Evolutionary conservation across 2,888 invertebrate genomes (phyloP), one percentile per base, ranked within the genome.

Genomic region (Craniophora ligustri): DNA sequence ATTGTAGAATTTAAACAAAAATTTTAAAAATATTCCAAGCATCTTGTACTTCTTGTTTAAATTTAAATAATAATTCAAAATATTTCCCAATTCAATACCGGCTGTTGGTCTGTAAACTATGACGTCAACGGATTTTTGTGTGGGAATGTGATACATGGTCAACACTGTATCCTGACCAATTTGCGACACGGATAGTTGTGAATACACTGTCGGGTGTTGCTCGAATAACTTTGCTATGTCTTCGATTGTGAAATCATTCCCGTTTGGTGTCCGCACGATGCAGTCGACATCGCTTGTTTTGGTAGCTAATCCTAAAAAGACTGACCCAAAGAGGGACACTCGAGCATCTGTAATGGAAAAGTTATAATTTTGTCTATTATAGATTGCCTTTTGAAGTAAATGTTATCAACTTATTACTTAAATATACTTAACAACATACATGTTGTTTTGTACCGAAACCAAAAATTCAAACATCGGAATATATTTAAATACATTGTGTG

Each of bases 221-320:
- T 30, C 11, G 5, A 73, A 35, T 5, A 64, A 5, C n/a, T 32
- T 19, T 0, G 15, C 23, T 1, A 58, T 53, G 5, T 56, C 53
- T 5, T 13, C 6, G 7, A 59, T 13, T 5, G 55, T 21, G 13
- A 21, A 13, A 0, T 23, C 11, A 7, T 42, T 13, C 16, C 19
- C 11, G 14, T 36, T 19, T 2, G 72, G 63, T 10, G 70, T 35
- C 1, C 32, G n/a, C 0, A 67, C 56, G 42, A 53, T 51, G 36
- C 66, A 64, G 49, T 78, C 78, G 1, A 54, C 46, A 50, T 76
- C 78, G 31, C 78, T 78, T 23, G 36, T 15, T 14, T 58, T 56
- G 5, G 57, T 13, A 1, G 63, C 71, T 14, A 78, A 54, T 1
- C 72, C 75, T 1, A 63, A 58, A 3, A 49, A 45, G 2, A 71